These are phyloP conservation scores for Naja naja DNA, from an alignment of 2,113 vertebrate genomes.

Conservation along the genomic window DNA sequence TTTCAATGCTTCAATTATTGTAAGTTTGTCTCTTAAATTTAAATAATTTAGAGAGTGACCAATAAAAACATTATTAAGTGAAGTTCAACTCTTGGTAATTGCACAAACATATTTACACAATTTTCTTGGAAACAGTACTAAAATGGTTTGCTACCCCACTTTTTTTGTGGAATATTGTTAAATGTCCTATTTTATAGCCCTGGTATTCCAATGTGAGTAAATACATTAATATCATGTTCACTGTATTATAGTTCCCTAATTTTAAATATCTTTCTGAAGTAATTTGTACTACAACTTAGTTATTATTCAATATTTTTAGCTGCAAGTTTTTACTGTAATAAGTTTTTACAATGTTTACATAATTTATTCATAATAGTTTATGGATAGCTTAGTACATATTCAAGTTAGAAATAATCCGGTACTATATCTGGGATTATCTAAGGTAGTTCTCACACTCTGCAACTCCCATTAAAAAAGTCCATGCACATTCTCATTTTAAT, in stretches of 20 bases:
- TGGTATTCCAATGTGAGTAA: not conserved
- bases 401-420: not conserved
- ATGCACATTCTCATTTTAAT: not conserved
- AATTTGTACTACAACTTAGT: not conserved
- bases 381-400: not conserved
- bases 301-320: not conserved
- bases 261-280: not conserved
- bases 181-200: not conserved
- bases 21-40: not conserved
- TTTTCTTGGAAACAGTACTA: not conserved
- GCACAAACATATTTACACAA: not conserved
- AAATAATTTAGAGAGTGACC: not conserved
- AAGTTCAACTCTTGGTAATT: not conserved
- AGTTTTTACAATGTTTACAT: not conserved
- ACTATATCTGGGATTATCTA: not conserved
- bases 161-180: not conserved
- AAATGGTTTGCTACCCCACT: not conserved
- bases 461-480: not conserved
- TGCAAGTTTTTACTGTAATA: not conserved
- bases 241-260: not conserved
- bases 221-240: not conserved
- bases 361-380: not conserved
- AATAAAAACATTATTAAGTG: not conserved
- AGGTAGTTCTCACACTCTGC: not conserved
- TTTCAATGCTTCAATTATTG: not conserved